Base-by-base conservation (phyloP, 2,888 invertebrate species). In the Anodontia alba region DNA sequence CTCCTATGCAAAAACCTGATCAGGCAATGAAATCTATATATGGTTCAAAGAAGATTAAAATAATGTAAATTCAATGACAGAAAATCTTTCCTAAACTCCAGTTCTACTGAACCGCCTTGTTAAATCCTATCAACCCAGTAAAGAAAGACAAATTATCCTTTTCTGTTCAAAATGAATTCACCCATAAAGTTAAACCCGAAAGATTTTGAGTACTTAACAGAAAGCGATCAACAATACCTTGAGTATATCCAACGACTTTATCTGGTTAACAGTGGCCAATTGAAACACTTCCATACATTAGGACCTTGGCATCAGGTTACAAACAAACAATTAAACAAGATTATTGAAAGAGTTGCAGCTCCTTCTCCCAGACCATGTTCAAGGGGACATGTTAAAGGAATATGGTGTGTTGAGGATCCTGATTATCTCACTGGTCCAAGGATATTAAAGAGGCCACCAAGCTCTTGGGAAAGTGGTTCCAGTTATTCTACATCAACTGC, bases 291-390 rank as follows among this genome's bases (percentile, higher is more conserved):
- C 68, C 87, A 86, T 68, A 69, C 81, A 43, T 75, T 90, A 26
- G 88, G 90, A 10, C 89, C 90, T 3, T 90, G 90, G 90, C 88
- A 90, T 67, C 83, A 76, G 62, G 89, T 89, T 0, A 87, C 84
- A 12, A 74, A 84, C 10, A 78, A 78, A 36, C 84, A 87, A 38
- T 70, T 88, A 70, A 80, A 84, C 31, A 76, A 82, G 26, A 86
- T 88, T 5, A 84, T 85, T 0, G 79, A 87, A 33, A 76, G 90
- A 12, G 76, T 90, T 15, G 83, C 90, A 10, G 75, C 84, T 29
- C 89, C 89, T 8, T 73, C 71, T 12, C 80, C 82, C 0, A 69
- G 90, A 31, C 87, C 89, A 23, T 86, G 87, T 54, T 87, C 87
- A 43, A 81, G 85, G 67, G 86, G 83, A 33, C 87, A 88, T 49